Conservation (phyloP, 2,797 vertebrate genomes). For the Myotis daubentonii region DNA sequence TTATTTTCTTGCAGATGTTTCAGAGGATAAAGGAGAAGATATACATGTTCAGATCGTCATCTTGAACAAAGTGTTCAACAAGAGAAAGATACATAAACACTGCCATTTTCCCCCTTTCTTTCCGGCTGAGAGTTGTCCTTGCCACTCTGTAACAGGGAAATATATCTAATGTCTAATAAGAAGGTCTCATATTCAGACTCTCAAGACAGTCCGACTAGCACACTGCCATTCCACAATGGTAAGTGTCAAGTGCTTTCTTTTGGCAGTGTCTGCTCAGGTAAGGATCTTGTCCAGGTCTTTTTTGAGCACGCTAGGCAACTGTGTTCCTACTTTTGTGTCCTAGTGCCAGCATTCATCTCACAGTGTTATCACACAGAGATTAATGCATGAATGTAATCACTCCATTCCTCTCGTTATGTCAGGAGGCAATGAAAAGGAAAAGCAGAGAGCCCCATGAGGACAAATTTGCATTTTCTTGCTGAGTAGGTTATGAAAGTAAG, state of each 20-base stretch:
- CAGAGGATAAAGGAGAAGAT: background rate
- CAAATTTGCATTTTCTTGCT: background rate
- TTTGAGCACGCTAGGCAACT: background rate
- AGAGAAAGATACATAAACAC: background rate
- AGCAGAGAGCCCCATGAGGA: background rate
- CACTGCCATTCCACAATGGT: constrained; percentile 4
- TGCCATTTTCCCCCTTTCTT: background rate
- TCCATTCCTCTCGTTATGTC: background rate
- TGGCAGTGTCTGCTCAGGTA: constrained; percentile 36
- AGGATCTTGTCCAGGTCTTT: constrained; percentile 31
- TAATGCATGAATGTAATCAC: background rate
- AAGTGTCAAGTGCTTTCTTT: constrained; percentile 63
- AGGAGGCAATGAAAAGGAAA: background rate
- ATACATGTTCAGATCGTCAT: background rate
- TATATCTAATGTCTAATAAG: constrained; percentile 8
- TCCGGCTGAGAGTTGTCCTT: background rate
- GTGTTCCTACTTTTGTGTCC: constrained; percentile 33
- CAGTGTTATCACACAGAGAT: constrained; percentile 45
- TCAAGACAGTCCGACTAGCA: constrained; percentile 29
- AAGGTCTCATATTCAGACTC: constrained; percentile 37
- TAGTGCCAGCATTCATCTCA: constrained; percentile 30
- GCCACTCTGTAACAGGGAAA: background rate
- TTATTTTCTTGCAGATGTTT: background rate
- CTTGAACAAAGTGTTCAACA: background rate
- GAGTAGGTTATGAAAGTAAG: background rate